A percentile compares a stretch with the other conserved stretches of the same genome.
phyloP scores from a whole-genome alignment of 2,113 vertebrate genomes.

The Callospermophilus lateralis region DNA sequence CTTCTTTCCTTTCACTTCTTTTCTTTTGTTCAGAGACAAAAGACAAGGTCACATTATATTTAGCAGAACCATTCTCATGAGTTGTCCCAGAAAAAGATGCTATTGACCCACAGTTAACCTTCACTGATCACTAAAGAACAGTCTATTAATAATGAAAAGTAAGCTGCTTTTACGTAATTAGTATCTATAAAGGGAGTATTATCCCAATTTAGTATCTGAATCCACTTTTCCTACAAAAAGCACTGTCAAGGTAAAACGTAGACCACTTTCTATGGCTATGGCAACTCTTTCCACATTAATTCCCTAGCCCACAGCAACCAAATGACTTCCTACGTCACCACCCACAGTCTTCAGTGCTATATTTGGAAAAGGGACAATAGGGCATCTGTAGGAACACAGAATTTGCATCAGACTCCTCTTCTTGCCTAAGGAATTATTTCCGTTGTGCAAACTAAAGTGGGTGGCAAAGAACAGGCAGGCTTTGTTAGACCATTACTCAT shows the following conservation, averaged over 20 bases:
- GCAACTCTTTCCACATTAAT: background rate
- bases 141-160: conserved; percentile 56
- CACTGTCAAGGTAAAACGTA: background rate
- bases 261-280: conserved; percentile 19
- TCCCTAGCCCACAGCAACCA: background rate
- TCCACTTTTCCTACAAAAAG: background rate
- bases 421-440: conserved; percentile 60
- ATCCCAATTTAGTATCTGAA: conserved; percentile 43
- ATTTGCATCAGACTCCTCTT: conserved; percentile 8
- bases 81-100: conserved; percentile 51
- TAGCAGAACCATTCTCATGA: background rate
- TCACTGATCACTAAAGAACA: conserved; percentile 45
- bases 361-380: conserved; percentile 63
- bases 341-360: background rate
- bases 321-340: conserved; percentile 9
- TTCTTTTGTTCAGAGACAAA: conserved; percentile 27
- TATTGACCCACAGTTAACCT: conserved; percentile 59
- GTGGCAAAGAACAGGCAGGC: conserved; percentile 33
- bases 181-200: conserved; percentile 20
- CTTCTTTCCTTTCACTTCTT: background rate
- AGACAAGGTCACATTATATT: conserved; percentile 43
- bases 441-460: conserved; percentile 44
- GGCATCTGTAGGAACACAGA: conserved; percentile 42
- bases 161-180: conserved; percentile 50
- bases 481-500: conserved; percentile 49